Base-by-base conservation (phyloP, 1,140 invertebrate species). In the Wasmannia auropunctata region DNA sequence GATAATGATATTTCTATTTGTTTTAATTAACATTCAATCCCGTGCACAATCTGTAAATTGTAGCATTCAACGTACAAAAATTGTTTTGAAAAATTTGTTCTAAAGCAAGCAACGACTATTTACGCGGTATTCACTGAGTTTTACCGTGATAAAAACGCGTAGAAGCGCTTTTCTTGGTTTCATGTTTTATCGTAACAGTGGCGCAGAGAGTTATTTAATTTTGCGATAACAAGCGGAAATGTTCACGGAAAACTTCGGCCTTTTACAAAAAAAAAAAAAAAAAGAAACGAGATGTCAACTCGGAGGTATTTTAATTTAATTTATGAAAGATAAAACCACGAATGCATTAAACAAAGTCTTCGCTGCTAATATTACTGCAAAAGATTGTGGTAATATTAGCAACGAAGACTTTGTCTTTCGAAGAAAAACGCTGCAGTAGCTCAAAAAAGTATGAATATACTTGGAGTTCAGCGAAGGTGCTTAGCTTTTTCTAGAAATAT, bases 301-400 rank as follows among this genome's bases (percentile, higher is more conserved):
- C 16, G 6, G 31, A 5, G 37, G 25, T 56, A 28, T 86, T 79
- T 86, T 80, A 80, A 86, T 86, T 80, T 79, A 79, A 79, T 67
- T 79, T 58, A 79, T 75, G 28, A 58, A 11, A 74, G 40, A 65
- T 79, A 85, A 63, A 65, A 46, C 19, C 31, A 25, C 46, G 46
- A 85, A 77, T 62, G 49, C 22, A 7, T 37, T 76, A 77, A 77
- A 62, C 31, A 85, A 79, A 77, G 60, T 77, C 31, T 37, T 63
- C 22, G 28, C 40, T n/a, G 8, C 8, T 63, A 31, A 63, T 63
- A 34, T 65, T 51, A 70, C 54, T 43, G 60, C 25, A 22, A 22
- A 16, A 19, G 28, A 46, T 46, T 46, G 16, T 46, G 43, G 14
- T 65, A 65, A 56, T 54, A 22, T 10, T 22, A 54, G 8, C 51